Conservation (phyloP, 2,888 invertebrate genomes). For the Corythucha ciliata region DNA sequence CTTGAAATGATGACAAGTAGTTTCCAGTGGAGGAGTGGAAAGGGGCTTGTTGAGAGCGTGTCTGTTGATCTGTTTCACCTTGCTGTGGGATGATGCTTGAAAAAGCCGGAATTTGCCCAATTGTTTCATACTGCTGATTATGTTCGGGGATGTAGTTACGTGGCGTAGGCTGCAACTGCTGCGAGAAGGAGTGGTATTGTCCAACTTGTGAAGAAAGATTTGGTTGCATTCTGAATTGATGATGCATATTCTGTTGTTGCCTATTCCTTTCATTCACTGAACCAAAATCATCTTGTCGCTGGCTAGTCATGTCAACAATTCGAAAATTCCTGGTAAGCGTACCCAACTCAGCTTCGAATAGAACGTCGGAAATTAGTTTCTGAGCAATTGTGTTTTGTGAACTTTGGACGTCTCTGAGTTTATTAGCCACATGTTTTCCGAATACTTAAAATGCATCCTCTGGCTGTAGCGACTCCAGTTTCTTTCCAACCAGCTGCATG, state of each 20-base stretch:
- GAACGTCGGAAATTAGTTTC: conserved; percentile 30
- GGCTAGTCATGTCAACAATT: conserved; percentile 32
- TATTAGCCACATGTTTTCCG: too few species aligned
- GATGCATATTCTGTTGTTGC: too few species aligned
- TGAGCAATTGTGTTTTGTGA: too few species aligned
- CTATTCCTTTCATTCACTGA: conserved; percentile 25
- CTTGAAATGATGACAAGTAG: too few species aligned
- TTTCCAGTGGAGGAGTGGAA: too few species aligned
- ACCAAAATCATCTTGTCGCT: conserved; percentile 32
- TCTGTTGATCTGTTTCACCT: too few species aligned
- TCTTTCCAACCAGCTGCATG: conserved; percentile 29
- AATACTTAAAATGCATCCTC: too few species aligned
- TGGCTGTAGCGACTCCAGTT: too few species aligned
- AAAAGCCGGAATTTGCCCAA: conserved; percentile 30
- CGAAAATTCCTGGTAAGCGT: conserved; percentile 31
- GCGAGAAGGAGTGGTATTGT: conserved; percentile 24
- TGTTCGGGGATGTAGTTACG: conserved; percentile 29
- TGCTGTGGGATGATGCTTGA: conserved; percentile 32
- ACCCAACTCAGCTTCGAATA: conserved; percentile 30
- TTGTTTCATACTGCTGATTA: conserved; percentile 26
- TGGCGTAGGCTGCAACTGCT: conserved; percentile 30
- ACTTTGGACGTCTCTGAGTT: too few species aligned
- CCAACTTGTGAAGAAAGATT: conserved; percentile 23
- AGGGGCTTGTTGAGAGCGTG: too few species aligned
- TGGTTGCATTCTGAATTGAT: too few species aligned